phyloP scores from a whole-genome alignment of 2,888 invertebrate species.

The Noctuana brunneofusca region DNA sequence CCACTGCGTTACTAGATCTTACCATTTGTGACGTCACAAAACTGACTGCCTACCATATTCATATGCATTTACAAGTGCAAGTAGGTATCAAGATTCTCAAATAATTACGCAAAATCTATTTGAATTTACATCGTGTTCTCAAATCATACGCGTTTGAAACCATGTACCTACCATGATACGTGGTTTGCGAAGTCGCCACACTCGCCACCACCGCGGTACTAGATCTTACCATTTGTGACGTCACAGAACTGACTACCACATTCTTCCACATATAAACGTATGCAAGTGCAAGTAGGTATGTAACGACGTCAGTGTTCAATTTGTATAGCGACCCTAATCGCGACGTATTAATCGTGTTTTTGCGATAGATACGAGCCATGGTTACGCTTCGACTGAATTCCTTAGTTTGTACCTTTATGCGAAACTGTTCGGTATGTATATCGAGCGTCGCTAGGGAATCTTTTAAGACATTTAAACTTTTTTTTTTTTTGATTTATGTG shows the following conservation, averaged over 20 bases:
- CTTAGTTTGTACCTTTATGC: conserved; percentile 20
- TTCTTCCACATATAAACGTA: not conserved
- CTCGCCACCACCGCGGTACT: no score
- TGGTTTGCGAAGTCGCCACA: no score
- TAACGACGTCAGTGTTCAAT: not conserved
- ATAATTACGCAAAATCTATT: no score
- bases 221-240: not conserved
- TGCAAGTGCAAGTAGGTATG: not conserved
- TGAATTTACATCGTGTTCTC: no score
- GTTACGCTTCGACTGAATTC: conserved; percentile 28
- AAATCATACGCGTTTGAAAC: no score
- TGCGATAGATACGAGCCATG: conserved; percentile 7
- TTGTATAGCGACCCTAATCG: not conserved
- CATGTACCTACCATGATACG: no score
- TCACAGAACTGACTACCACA: not conserved
- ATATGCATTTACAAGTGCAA: not conserved
- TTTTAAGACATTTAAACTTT: conserved; percentile 25
- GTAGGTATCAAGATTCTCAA: no score
- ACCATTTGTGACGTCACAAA: not conserved
- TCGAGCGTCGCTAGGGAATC: conserved; percentile 10
- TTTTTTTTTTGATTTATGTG: conserved; percentile 15
- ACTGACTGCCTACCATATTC: not conserved
- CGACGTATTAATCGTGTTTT: conserved; percentile 5
- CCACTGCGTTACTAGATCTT: no score
- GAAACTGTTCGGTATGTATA: conserved; percentile 17